Evolutionary conservation across 64 coral and sea anemone genomes (phyloP).

Genomic region (Dendrophyllia cribrosa): DNA sequence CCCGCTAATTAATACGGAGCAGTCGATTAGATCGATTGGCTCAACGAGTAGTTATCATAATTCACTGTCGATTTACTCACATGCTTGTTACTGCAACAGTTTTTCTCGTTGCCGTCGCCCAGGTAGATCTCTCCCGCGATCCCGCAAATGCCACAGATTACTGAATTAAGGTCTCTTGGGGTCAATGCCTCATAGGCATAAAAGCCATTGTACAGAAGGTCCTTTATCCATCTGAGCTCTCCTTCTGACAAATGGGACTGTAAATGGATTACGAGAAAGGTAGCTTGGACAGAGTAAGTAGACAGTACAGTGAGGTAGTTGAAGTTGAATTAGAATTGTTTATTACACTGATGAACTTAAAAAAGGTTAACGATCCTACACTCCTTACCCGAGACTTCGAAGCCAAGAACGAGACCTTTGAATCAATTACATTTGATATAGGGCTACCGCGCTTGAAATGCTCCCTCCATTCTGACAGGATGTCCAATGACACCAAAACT

Average conservation of each 20-base stretch:
- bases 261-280: not conserved
- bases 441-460: slow-evolving; percentile 34
- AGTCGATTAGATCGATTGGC: no score
- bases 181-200: slow-evolving; percentile 13
- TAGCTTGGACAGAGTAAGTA: no score
- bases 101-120: slow-evolving; percentile 53
- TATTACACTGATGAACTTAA: no score
- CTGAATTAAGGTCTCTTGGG: not conserved
- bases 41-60: not conserved
- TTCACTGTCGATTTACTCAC: not conserved
- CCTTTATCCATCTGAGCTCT: slow-evolving; percentile 1
- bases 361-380: no score
- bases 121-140: slow-evolving; percentile 10
- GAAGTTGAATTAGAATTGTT: no score
- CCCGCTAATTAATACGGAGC: no score
- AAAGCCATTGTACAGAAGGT: slow-evolving; percentile 48
- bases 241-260: not conserved
- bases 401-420: not conserved
- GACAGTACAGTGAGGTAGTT: no score
- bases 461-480: slow-evolving; percentile 30
- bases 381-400: not conserved
- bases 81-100: slow-evolving; percentile 23
- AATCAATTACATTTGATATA: slow-evolving; percentile 27
- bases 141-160: slow-evolving; percentile 47
- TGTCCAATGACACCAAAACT: slow-evolving; percentile 44